These are phyloP conservation scores for Phoeniculus purpureus DNA, from an alignment of 2,797 vertebrate genomes.

Conservation along the genomic window DNA sequence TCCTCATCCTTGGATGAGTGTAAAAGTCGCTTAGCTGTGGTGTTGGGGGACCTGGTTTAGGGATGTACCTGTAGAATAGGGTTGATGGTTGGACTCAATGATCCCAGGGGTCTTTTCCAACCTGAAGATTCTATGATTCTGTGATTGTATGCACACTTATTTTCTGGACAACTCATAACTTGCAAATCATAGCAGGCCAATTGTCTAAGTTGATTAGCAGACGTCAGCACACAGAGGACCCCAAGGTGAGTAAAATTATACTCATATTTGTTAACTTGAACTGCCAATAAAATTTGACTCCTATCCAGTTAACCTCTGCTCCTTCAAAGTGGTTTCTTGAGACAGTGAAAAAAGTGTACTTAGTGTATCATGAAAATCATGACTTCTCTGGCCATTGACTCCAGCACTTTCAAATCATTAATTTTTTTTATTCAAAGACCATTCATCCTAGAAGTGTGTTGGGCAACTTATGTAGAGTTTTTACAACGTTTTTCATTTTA, in stretches of 20 bases:
- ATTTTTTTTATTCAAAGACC: not conserved
- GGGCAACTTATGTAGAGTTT: not conserved
- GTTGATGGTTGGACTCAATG: too few species aligned
- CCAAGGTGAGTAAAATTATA: not conserved
- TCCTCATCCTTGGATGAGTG: too few species aligned
- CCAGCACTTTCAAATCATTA: not conserved
- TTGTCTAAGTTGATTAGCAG: not conserved
- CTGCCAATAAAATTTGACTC: not conserved
- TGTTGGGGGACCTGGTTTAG: too few species aligned
- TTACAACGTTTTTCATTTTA: not conserved
- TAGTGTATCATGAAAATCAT: not conserved
- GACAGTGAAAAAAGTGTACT: not conserved
- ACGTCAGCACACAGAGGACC: not conserved
- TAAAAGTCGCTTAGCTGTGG: too few species aligned
- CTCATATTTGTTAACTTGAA: not conserved
- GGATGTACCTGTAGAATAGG: too few species aligned
- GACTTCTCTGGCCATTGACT: not conserved
- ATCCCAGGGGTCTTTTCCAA: too few species aligned
- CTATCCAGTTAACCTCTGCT: not conserved
- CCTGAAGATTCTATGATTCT: too few species aligned
- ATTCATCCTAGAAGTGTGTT: rapidly evolving
- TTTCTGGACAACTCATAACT: not conserved
- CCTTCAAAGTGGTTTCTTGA: not conserved
- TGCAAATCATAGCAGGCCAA: not conserved
- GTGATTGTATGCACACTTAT: not conserved